These are phyloP conservation scores for Pseudomyrmex concolor DNA, from an alignment of 1,140 invertebrate species.

Conservation along the genomic window DNA sequence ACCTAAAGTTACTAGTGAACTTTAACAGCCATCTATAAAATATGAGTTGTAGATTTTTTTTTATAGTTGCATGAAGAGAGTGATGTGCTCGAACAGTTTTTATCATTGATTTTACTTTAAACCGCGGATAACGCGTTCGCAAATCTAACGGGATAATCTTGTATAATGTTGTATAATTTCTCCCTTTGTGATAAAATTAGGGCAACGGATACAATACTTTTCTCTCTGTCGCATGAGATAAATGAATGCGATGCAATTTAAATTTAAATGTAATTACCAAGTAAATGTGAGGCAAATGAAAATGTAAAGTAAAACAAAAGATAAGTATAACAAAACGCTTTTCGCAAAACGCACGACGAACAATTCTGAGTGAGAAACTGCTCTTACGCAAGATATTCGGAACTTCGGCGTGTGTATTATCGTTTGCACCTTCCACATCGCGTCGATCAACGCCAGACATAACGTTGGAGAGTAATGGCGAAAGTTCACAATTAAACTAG, in stretches of 20 bases:
- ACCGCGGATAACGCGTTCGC: not conserved
- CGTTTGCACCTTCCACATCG: slow-evolving; percentile 26
- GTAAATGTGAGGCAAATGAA: not conserved
- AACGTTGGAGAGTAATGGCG: slow-evolving; percentile 53
- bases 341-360: not conserved
- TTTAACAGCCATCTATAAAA: slow-evolving; percentile 39
- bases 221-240: not conserved
- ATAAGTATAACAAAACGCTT: not conserved
- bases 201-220: not conserved
- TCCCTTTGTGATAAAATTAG: too few species aligned
- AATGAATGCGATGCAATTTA: not conserved
- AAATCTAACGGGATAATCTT: not conserved
- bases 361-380: not conserved
- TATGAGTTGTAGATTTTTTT: not conserved
- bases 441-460: slow-evolving; percentile 56
- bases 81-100: not conserved
- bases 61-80: not conserved
- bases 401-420: slow-evolving; percentile 19
- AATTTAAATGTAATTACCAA: not conserved
- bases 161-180: not conserved
- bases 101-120: not conserved
- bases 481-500: slow-evolving; percentile 62
- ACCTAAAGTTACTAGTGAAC: slow-evolving; percentile 1
- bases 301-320: not conserved
- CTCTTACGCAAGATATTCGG: not conserved